phyloP scores from a whole-genome alignment of 2,797 vertebrate species.

The Urophycis tenuis region DNA sequence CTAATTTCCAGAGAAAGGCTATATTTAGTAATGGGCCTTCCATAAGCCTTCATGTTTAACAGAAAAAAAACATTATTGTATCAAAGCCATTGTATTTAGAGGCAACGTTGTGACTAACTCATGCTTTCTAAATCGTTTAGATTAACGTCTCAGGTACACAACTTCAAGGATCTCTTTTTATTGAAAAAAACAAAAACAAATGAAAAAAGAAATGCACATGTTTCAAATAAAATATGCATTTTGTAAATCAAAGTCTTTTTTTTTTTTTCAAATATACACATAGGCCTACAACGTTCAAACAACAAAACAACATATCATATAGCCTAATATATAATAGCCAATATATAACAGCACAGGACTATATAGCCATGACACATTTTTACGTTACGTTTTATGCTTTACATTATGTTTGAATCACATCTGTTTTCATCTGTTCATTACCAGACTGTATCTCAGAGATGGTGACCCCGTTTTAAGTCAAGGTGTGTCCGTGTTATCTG shows the following conservation, averaged over 20 bases:
- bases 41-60: slow-evolving; percentile 21
- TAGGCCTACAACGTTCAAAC: not conserved
- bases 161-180: not conserved
- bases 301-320: not conserved
- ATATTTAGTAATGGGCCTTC: slow-evolving; percentile 42
- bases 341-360: no score
- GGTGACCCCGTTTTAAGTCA: slow-evolving; percentile 10
- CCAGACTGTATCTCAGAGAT: slow-evolving; percentile 11
- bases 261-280: not conserved
- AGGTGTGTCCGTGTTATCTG: not conserved
- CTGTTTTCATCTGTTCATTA: not conserved
- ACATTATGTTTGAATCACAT: not conserved
- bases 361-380: not conserved
- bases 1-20: slow-evolving; percentile 58
- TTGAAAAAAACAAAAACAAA: not conserved
- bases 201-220: not conserved
- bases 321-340: not conserved
- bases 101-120: not conserved
- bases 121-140: not conserved
- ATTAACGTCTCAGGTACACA: not conserved
- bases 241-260: no score
- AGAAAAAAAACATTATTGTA: not conserved
- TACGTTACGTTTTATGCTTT: not conserved
- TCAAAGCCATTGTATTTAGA: not conserved
- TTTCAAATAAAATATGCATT: not conserved